phyloP scores from a whole-genome alignment of 2,888 invertebrate species.

The Drosophila setosimentum region DNA sequence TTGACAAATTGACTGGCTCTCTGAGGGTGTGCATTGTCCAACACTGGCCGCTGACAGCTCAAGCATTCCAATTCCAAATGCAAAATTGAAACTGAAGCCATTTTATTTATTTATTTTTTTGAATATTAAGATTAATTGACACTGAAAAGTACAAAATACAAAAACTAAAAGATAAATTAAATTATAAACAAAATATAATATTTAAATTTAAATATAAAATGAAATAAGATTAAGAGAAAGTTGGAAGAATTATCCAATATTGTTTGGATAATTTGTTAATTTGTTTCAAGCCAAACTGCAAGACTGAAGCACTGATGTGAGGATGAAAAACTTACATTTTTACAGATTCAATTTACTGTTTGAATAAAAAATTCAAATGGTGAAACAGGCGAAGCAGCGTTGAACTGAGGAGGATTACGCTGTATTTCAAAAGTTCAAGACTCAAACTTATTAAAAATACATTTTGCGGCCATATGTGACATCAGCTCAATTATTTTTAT shows the following conservation, averaged over 20 bases:
- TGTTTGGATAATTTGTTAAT: too few relatives aligned
- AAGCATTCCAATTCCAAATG: neutral
- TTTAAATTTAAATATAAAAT: neutral
- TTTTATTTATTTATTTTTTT: too few relatives aligned
- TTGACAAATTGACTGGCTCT: conserved; percentile 57
- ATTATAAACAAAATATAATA: neutral
- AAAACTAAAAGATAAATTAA: neutral
- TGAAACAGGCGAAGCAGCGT: too few relatives aligned
- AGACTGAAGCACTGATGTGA: too few relatives aligned
- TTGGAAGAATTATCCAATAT: too few relatives aligned
- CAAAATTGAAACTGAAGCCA: too few relatives aligned
- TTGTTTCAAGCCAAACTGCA: too few relatives aligned
- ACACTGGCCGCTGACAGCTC: conserved; percentile 43
- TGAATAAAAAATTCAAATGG: too few relatives aligned
- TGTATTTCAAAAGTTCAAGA: neutral
- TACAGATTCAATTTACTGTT: neutral
- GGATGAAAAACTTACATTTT: neutral
- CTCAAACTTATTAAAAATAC: neutral
- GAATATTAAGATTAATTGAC: too few relatives aligned
- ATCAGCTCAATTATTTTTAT: neutral
- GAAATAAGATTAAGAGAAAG: too few relatives aligned
- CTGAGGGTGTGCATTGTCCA: conserved; percentile 22
- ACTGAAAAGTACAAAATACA: too few relatives aligned
- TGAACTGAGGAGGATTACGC: neutral
- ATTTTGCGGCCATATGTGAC: neutral